Evolutionary conservation across 2,797 vertebrate species (phyloP).

Genomic region (Premnoplex brunnescens): DNA sequence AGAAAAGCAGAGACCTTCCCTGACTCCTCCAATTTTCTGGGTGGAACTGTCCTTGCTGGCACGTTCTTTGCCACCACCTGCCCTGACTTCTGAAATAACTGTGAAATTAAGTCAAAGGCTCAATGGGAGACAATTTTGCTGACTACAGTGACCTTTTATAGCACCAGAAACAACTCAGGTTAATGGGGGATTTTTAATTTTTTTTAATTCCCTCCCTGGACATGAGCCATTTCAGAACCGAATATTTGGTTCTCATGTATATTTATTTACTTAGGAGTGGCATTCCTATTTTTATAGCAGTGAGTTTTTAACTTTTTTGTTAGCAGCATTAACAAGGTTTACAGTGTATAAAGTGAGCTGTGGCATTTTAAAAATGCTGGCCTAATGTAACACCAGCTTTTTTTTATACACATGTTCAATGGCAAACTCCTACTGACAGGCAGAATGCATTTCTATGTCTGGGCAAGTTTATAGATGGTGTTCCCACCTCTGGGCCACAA

Average conservation of each 20-base stretch:
- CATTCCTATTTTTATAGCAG: slow-evolving; percentile 78
- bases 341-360: slow-evolving; percentile 70
- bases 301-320: slow-evolving; percentile 77
- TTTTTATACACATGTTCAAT: slow-evolving; percentile 68
- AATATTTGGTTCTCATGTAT: slow-evolving; percentile 62
- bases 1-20: background rate
- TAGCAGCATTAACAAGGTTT: slow-evolving; percentile 80
- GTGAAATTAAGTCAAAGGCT: slow-evolving; percentile 26
- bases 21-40: background rate
- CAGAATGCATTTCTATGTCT: slow-evolving; percentile 77
- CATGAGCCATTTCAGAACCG: slow-evolving; percentile 44
- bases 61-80: background rate
- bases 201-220: background rate
- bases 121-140: slow-evolving; percentile 29
- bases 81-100: background rate
- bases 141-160: slow-evolving; percentile 58
- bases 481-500: slow-evolving; percentile 80
- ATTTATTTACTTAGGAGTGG: slow-evolving; percentile 75
- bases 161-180: background rate
- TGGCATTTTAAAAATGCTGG: slow-evolving; percentile 77
- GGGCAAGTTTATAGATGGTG: slow-evolving; percentile 81
- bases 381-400: slow-evolving; percentile 65
- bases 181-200: background rate
- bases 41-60: background rate
- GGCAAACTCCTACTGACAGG: slow-evolving; percentile 78